Evolutionary conservation across 1,140 invertebrate species (phyloP), one percentile per base, ranked within the genome.

Genomic region (Papilio polyxenes): DNA sequence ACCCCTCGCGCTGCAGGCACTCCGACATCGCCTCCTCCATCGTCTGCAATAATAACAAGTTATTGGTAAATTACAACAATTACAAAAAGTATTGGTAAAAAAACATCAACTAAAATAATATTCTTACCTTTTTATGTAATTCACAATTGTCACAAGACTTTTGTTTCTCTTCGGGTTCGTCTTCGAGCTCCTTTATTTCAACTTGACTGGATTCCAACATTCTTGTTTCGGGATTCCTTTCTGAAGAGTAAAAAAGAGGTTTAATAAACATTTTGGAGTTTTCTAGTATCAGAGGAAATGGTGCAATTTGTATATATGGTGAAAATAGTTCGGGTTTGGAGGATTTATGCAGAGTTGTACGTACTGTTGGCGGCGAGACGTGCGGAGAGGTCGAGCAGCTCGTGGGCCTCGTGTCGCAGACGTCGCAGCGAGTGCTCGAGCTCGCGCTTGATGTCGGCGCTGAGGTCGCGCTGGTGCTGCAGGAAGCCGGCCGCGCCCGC

Each of bases 401-500:
- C 95, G 2, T 96, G 95, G 0, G 97, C 97, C 87, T 97, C 97
- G 7, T 94, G 88, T 82, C 95, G 95, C 15, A 98, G 89, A 11
- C 96, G 93, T 65, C 95, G 92, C 59, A 97, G 86, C 86, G 97
- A 97, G n/a, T 95, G 92, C 44, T 96, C 95, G 20, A 97, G 87
- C 84, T 96, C 95, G 9, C 91, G 90, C 85, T 95, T 95, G 31
- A 97, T 93, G 83, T 96, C 95, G 0, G 95, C 87, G 49, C 96
- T 96, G 72, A 97, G 88, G 87, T 96, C 95, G 23, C 95, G 92
- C 76, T 95, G 92, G 87, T 90, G 86, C 69, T 88, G 88, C 40
- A 92, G 82, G 85, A 89, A 91, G 15, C 86, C 89, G 3, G 90
- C 85, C 11, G 94, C 88, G n/a, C 90, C 90, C 8, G 95, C 95